Conservation (phyloP, 2,797 vertebrate genomes). For the Silurus aristotelis region DNA sequence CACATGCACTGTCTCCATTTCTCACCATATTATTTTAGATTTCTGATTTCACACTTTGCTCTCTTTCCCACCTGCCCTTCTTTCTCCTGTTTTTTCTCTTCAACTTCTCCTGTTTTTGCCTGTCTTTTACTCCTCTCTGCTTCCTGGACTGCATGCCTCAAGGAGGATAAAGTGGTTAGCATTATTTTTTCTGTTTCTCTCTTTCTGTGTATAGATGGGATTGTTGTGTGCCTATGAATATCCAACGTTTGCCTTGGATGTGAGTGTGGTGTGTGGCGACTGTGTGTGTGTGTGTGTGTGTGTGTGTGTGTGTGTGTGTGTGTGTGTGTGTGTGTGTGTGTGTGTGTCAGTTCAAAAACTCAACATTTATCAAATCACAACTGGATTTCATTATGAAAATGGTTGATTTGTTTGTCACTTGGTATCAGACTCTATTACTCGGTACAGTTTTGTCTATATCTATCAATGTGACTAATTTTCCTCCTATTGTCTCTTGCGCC, state of each 20-base stretch:
- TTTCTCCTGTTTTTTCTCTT: conserved; percentile 10
- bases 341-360: not conserved
- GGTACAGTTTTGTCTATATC: not conserved
- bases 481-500: conserved; percentile 73
- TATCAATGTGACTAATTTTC: conserved; percentile 69
- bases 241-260: conserved; percentile 9
- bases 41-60: conserved; percentile 50
- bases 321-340: conserved; percentile 8
- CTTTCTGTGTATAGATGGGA: conserved; percentile 60
- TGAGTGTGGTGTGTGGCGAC: conserved; percentile 16
- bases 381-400: not conserved
- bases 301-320: conserved; percentile 23
- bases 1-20: conserved; percentile 38
- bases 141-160: conserved; percentile 95
- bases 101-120: conserved; percentile 60
- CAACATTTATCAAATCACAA: not conserved
- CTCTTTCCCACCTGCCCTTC: not conserved
- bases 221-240: conserved; percentile 33
- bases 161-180: conserved; percentile 99
- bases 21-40: conserved; percentile 51
- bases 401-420: not conserved
- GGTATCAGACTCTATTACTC: not conserved
- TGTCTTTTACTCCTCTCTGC: conserved; percentile 81
- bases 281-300: conserved; percentile 17
- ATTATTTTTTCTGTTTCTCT: conserved; percentile 69